Evolutionary conservation across 2,888 invertebrate species (phyloP), one percentile per base, ranked within the genome.

Genomic region (Tetanocera ferruginea): DNA sequence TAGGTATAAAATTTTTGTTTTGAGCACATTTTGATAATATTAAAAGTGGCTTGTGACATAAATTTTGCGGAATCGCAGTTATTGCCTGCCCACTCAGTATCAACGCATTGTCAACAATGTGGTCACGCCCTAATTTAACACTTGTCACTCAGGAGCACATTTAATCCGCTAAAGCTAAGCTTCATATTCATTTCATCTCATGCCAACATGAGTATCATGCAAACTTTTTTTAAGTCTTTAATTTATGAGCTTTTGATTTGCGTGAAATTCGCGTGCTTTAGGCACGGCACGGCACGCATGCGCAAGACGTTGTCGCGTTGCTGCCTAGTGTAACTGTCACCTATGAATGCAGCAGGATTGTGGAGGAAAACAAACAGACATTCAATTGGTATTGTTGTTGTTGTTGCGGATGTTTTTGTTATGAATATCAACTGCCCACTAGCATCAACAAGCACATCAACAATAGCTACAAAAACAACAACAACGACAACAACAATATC

Each of bases 221-320:
- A 34, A 11, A 23, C 25, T 11, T 60, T 73, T 19, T 55, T 75
- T 75, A 75, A 75, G 23, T 11, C 37, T 66, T 82, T 83, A 85
- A 87, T 87, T 85, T 87, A 87, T 87, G 86, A 87, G 86, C 84
- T 87, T 87, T 86, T 87, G 87, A 87, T 87, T 87, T 87, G 87
- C 87, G 88, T 87, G 85, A 87, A 87, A 87, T 87, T 87, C 85
- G 86, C 84, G 83, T 86, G 85, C 86, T 85, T 85, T 86, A 85
- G 85, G 85, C 86, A 86, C 85, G 86, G 14, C 73, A 17, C 43
- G 34, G 23, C 23, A 37, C 5, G 43, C 43, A 43, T 43, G 11
- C 43, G 43, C 37, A 37, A 37, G 37, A 49, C 17, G 82, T n/a
- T 84, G 82, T 85, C 84, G 86, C 86, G 85, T 85, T 84, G 86